These are phyloP conservation scores for Ciona savignyi DNA, from an alignment of 23 tunicate genomes.

Conservation along the genomic window DNA sequence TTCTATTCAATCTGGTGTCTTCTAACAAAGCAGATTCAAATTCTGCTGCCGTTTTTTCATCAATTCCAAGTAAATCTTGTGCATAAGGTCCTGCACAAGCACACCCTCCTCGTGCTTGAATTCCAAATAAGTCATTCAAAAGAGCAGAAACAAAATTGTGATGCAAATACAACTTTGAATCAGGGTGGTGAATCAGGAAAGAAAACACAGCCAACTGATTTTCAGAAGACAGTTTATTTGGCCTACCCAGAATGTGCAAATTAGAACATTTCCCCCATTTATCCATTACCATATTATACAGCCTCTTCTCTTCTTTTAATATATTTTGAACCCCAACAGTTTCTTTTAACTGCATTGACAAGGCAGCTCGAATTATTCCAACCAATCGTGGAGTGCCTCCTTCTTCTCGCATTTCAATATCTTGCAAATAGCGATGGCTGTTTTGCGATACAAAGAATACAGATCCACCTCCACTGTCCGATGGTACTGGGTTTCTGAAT, in stretches of 20 bases:
- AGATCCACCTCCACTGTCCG: conserved; percentile 92
- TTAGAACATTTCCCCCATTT: conserved; percentile 46
- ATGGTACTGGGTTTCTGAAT: conserved; percentile 64
- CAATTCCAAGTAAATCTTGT: conserved; percentile 89
- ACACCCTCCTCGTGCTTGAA: conserved; percentile 98
- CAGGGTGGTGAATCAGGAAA: conserved; percentile 54
- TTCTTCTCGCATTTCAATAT: conserved; percentile 92
- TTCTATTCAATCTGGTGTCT: conserved; percentile 69
- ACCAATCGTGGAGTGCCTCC: conserved; percentile 90
- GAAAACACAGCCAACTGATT: conserved; percentile 88
- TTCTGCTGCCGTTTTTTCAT: conserved; percentile 20
- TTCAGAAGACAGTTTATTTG: neutral
- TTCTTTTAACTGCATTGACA: conserved; percentile 72
- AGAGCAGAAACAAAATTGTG: conserved; percentile 91
- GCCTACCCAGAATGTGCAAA: conserved; percentile 53
- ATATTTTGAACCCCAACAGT: conserved; percentile 64
- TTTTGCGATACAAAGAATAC: conserved; percentile 85
- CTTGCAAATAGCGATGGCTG: conserved; percentile 80
- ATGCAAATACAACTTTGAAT: conserved; percentile 58
- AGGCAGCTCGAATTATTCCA: conserved; percentile 72
- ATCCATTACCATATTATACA: conserved; percentile 39
- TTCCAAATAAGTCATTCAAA: conserved; percentile 93
- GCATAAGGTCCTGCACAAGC: conserved; percentile 99
- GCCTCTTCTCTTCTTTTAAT: conserved; percentile 34
- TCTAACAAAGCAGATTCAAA: conserved; percentile 62